A percentile compares a stretch with the other conserved stretches of the same genome.
Evolutionary conservation across 2,797 vertebrate species (phyloP).

Genomic region (Chloroceryle inda): DNA sequence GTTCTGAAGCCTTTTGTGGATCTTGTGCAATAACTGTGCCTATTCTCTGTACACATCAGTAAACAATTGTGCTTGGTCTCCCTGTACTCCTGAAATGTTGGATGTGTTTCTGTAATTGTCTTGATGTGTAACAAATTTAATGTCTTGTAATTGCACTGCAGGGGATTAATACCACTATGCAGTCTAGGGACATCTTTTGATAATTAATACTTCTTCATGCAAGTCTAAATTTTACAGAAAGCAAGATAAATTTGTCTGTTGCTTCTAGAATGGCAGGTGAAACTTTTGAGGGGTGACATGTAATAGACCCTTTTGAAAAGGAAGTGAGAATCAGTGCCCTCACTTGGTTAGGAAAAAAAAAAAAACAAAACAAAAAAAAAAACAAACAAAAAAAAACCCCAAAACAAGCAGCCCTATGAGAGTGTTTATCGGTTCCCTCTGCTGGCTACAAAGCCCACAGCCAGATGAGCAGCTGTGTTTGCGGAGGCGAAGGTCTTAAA

Average conservation of each 20-base stretch:
- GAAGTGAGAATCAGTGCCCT: conserved; percentile 18
- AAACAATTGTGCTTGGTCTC: conserved; percentile 56
- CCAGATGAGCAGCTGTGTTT: conserved; percentile 76
- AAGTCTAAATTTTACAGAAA: background rate
- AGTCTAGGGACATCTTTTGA: conserved; percentile 40
- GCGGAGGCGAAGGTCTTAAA: conserved; percentile 42
- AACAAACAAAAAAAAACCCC: background rate
- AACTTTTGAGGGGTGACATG: background rate
- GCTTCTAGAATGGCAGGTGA: background rate
- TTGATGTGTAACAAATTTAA: conserved; percentile 69
- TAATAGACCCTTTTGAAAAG: background rate
- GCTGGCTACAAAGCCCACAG: conserved; percentile 64
- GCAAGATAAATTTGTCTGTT: background rate
- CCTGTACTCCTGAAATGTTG: conserved; percentile 68
- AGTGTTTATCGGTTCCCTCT: conserved; percentile 61
- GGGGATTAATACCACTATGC: conserved; percentile 52
- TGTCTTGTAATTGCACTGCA: conserved; percentile 55
- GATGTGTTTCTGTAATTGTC: conserved; percentile 72
- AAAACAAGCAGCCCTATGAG: background rate
- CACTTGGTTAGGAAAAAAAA: background rate
- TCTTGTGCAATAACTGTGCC: conserved; percentile 35
- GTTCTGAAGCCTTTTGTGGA: conserved; percentile 6
- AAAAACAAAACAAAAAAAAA: background rate
- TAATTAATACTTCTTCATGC: conserved; percentile 21
- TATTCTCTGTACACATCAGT: conserved; percentile 45